phyloP scores from a whole-genome alignment of 2,888 invertebrate genomes.

The Pollenia labialis region DNA sequence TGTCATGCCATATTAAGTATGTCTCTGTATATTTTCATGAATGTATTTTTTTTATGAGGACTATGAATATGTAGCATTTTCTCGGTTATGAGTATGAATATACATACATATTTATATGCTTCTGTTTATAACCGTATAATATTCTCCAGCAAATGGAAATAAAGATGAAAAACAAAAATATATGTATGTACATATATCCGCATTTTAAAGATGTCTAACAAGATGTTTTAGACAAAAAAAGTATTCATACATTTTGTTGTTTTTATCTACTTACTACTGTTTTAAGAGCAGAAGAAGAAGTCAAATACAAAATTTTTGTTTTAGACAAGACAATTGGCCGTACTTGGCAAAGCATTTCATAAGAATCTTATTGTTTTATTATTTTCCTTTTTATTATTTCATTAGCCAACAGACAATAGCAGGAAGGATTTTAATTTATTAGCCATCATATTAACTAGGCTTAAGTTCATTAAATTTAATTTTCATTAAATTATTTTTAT shows the following conservation, averaged over 20 bases:
- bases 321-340: conserved; percentile 60
- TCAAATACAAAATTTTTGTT: not conserved
- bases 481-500: no score
- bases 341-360: conserved; percentile 58
- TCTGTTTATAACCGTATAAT: conserved; percentile 8
- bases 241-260: no score
- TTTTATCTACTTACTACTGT: conserved; percentile 1
- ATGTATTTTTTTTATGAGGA: not conserved
- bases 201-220: conserved; percentile 51
- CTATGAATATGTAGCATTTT: conserved; percentile 22
- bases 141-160: conserved; percentile 10
- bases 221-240: conserved; percentile 24
- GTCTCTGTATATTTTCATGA: conserved; percentile 34
- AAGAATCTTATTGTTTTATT: conserved; percentile 22
- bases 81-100: conserved; percentile 2
- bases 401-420: conserved; percentile 29
- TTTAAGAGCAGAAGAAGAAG: conserved; percentile 3
- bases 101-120: not conserved
- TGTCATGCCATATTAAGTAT: conserved; percentile 57
- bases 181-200: conserved; percentile 5
- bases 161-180: not conserved
- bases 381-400: not conserved
- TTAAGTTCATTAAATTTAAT: no score
- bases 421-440: conserved; percentile 20
- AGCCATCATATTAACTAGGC: conserved; percentile 24